These are phyloP conservation scores for Paragorgia papillata DNA, from an alignment of 92 coral and sea anemone genomes.

Conservation along the genomic window DNA sequence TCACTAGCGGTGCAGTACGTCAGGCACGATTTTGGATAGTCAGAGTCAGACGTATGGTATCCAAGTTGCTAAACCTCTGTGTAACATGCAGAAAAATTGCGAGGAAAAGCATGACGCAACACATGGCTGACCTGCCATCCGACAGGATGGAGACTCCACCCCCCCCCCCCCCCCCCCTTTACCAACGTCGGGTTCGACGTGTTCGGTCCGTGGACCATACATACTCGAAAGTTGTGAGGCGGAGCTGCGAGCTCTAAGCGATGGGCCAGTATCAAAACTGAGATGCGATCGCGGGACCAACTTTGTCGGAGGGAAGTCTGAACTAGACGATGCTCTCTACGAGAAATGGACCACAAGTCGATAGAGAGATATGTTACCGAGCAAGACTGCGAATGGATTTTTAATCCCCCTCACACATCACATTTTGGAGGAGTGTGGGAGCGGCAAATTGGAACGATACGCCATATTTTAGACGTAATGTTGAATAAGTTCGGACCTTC, in stretches of 20 bases:
- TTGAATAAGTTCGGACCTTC: background rate
- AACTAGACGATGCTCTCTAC: slow-evolving; percentile 48
- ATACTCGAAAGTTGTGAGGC: slow-evolving; percentile 45
- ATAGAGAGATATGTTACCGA: slow-evolving; percentile 41
- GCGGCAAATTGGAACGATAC: slow-evolving; percentile 21
- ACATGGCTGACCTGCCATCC: slow-evolving; percentile 60
- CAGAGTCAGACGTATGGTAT: no score
- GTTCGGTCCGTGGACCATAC: slow-evolving; percentile 58
- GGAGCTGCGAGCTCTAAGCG: slow-evolving; percentile 62
- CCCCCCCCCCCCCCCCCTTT: slow-evolving; percentile 44
- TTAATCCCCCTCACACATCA: slow-evolving; percentile 64
- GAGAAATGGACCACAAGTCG: slow-evolving; percentile 30
- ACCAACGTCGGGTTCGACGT: slow-evolving; percentile 42
- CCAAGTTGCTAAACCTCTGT: no score
- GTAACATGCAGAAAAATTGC: slow-evolving; percentile 43
- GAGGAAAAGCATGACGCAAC: slow-evolving; percentile 45
- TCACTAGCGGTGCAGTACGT: no score
- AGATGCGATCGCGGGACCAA: no score
- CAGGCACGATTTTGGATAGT: no score
- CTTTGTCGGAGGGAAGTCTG: slow-evolving; percentile 52
- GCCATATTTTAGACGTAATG: no score
- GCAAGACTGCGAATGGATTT: slow-evolving; percentile 54
- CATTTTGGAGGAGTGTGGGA: slow-evolving; percentile 57
- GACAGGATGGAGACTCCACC: no score
- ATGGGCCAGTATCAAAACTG: slow-evolving; percentile 43